A percentile compares a stretch with the other conserved stretches of the same genome.
Conservation (phyloP, 2,797 vertebrate genomes). For the Rhodeus uyekii region DNA sequence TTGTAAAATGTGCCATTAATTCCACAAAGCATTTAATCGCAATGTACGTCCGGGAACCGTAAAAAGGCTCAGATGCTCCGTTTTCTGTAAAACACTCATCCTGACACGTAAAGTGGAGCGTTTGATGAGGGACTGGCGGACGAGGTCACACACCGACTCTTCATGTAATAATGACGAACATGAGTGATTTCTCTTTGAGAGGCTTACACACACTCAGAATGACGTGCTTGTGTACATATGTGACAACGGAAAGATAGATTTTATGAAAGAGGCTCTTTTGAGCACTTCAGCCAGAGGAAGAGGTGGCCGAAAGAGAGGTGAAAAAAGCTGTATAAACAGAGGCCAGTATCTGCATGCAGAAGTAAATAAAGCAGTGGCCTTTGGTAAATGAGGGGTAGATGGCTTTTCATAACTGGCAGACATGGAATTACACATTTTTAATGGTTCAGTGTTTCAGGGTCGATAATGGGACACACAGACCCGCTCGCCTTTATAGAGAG, state of each 20-base stretch:
- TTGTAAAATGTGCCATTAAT: background rate
- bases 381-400: constrained; percentile 3
- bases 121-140: constrained; percentile 25
- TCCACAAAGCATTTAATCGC: background rate
- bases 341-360: constrained; percentile 13
- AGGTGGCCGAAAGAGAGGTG: background rate
- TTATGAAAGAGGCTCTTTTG: constrained; percentile 12
- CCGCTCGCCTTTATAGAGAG: background rate
- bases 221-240: constrained; percentile 3
- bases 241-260: background rate
- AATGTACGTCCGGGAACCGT: background rate
- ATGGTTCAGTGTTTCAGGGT: constrained; percentile 30
- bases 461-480: background rate
- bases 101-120: constrained; percentile 12
- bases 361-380: constrained; percentile 28
- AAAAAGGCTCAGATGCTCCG: constrained; percentile 6
- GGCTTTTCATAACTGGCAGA: constrained; percentile 9
- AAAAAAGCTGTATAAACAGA: background rate
- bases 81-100: constrained; percentile 1
- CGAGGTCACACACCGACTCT: constrained; percentile 35
- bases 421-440: constrained; percentile 28
- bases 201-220: constrained; percentile 23
- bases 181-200: background rate
- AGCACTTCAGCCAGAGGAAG: background rate
- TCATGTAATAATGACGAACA: constrained; percentile 10